Base-by-base conservation (phyloP, 2,888 invertebrate genomes). In the Melitaea athalia region DNA sequence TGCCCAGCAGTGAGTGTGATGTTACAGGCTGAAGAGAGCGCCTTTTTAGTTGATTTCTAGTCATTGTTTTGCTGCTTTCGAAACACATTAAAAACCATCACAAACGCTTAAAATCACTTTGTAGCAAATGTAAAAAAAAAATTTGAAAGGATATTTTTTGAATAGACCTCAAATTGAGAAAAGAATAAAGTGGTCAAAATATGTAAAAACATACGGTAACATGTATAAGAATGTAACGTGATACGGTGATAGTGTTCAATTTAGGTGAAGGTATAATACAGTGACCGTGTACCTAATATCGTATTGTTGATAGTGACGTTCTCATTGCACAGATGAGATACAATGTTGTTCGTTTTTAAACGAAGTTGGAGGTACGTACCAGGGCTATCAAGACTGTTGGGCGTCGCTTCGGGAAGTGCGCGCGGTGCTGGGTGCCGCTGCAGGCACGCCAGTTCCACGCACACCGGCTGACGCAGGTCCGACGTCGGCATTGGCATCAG, bases 401-500 rank as follows among this genome's bases (percentile, higher is more conserved):
- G 92, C 6, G 92, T 92, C 60, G 92, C 92, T 73, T 93, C 93
- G 5, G 93, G 93, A 72, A 92, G 78, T 0, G 93, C 92, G 70
- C 85, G 86, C 60, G 93, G 93, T 75, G 94, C 94, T 42, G 92
- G 87, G 74, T 94, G 94, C n/a, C 94, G 89, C 78, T 93, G 93
- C 75, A 96, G 85, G 73, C 95, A 94, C 76, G 95, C 95, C 94
- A 97, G 94, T 88, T 97, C 97, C 78, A 96, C 94, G 85, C 96
- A 97, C 76, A 97, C 95, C 57, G 97, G 96, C 83, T 95, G 96
- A 75, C 96, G 95, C 88, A 97, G 95, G 89, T 97, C 97, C 79
- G 96, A 97, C 72, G 97, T 97, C 71, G 96, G 93, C 89, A 97
- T 94, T 74, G 97, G 96, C 95, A 97, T 97, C 81, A 97, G 94